Evolutionary conservation across 2,797 vertebrate genomes (phyloP).

Genomic region (Chaetophractus vellerosus): DNA sequence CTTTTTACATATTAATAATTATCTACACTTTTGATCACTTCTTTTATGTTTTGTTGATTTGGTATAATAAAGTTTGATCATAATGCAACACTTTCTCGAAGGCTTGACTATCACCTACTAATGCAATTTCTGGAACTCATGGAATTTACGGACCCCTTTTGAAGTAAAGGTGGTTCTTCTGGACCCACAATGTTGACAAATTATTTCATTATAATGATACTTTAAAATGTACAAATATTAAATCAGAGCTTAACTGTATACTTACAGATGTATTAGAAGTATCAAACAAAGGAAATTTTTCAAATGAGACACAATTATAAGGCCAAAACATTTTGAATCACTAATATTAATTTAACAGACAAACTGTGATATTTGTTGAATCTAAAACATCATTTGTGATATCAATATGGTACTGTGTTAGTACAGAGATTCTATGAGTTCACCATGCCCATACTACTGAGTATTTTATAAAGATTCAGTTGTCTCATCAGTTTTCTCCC

Average conservation of each 20-base stretch:
- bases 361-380: neutral
- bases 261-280: neutral
- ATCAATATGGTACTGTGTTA: neutral
- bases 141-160: neutral
- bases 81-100: neutral
- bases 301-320: neutral
- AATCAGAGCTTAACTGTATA: neutral
- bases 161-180: neutral
- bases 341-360: neutral
- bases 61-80: neutral
- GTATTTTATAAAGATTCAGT: fast-evolving
- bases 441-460: neutral
- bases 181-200: neutral
- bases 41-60: neutral
- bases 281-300: constrained; percentile 9
- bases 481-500: neutral
- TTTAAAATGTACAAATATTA: neutral
- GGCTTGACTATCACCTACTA: neutral
- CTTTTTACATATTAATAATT: neutral
- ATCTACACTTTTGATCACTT: neutral
- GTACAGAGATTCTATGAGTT: neutral
- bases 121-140: neutral
- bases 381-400: neutral
- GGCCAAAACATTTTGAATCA: neutral
- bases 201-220: constrained; percentile 1